A percentile compares a stretch with the other conserved stretches of the same genome.
Conservation (phyloP, 2,797 vertebrate species). For the Neostethus bicornis region DNA sequence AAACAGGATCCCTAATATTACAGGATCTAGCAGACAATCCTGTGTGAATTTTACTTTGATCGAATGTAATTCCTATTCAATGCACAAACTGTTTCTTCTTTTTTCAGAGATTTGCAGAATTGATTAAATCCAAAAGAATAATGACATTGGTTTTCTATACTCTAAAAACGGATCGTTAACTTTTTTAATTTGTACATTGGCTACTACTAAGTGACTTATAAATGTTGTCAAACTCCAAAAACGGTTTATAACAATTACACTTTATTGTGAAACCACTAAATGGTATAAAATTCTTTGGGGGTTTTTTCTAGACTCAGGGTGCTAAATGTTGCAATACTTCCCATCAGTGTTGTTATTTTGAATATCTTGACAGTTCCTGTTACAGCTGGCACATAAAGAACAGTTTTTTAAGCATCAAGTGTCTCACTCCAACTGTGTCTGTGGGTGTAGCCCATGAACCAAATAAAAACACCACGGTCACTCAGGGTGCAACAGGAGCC, state of each 20-base stretch:
- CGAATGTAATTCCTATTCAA: no score
- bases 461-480: slow-evolving; percentile 30
- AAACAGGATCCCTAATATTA: no score
- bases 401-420: slow-evolving; percentile 54
- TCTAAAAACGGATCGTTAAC: no score
- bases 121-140: no score
- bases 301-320: no score
- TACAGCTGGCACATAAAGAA: slow-evolving; percentile 32
- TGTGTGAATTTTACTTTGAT: no score
- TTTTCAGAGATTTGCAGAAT: no score
- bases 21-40: no score
- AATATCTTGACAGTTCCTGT: slow-evolving; percentile 50
- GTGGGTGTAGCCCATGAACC: slow-evolving; percentile 21
- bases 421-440: slow-evolving; percentile 13
- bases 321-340: slow-evolving; percentile 17
- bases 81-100: no score
- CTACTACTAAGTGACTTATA: neutral
- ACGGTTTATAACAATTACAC: neutral
- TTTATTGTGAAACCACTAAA: no score
- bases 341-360: slow-evolving; percentile 39
- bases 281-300: no score
- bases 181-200: neutral
- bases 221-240: slow-evolving; percentile 1
- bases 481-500: slow-evolving; percentile 33
- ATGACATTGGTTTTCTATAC: no score